phyloP scores from a whole-genome alignment of 2,797 vertebrate species.

The Enteromius viviparus region DNA sequence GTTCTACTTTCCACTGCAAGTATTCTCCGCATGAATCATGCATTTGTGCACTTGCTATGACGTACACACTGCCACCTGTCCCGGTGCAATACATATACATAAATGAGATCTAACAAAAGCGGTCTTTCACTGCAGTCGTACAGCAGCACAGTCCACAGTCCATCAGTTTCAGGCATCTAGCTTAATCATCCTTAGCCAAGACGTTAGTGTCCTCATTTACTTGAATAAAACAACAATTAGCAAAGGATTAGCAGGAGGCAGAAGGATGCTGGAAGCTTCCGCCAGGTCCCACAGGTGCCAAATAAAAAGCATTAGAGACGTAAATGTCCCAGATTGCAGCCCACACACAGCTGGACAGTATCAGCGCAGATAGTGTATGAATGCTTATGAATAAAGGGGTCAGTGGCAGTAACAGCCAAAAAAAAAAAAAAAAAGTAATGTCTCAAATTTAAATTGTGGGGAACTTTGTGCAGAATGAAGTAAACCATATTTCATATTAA shows the following conservation, averaged over 20 bases:
- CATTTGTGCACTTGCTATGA: slow-evolving; percentile 35
- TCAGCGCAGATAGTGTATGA: slow-evolving; percentile 8
- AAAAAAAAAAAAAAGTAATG: too few relatives aligned
- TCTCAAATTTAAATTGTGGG: background rate
- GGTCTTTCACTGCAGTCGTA: background rate
- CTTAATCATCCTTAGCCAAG: slow-evolving; percentile 1
- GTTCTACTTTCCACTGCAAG: background rate
- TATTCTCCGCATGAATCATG: slow-evolving; percentile 31
- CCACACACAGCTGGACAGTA: slow-evolving; percentile 15
- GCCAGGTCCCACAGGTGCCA: slow-evolving; percentile 40
- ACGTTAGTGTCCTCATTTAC: slow-evolving; percentile 37
- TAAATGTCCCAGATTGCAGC: background rate
- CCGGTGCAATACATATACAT: background rate
- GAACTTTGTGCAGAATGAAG: background rate
- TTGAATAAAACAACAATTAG: slow-evolving; percentile 39
- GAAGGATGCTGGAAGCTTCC: slow-evolving; percentile 43
- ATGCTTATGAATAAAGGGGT: slow-evolving; percentile 11
- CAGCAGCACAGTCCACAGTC: background rate
- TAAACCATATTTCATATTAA: background rate
- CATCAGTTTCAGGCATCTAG: background rate
- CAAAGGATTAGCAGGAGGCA: slow-evolving; percentile 29
- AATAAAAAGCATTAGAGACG: slow-evolving; percentile 27
- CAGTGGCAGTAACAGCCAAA: background rate
- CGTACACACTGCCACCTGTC: slow-evolving; percentile 31
- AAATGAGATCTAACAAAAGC: slow-evolving; percentile 10